Evolutionary conservation across 2,888 invertebrate genomes (phyloP).

Genomic region (Hyposoter dolosus): DNA sequence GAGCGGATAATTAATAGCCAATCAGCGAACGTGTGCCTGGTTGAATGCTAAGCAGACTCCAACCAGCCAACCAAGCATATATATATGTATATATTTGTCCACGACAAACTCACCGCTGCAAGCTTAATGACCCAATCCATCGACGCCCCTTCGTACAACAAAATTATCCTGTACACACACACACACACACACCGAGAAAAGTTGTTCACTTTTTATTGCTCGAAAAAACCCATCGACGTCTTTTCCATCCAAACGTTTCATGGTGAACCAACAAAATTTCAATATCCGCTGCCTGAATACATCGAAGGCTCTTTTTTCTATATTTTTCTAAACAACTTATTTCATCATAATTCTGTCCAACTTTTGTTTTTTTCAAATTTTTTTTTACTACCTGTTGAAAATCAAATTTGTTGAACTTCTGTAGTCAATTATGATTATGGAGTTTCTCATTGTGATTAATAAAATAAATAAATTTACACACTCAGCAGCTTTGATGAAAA

Average conservation of each 20-base stretch:
- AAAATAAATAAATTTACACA: too few relatives aligned
- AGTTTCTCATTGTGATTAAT: too few relatives aligned
- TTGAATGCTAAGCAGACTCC: conserved; percentile 80
- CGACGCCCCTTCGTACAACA: conserved; percentile 56
- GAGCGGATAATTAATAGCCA: conserved; percentile 82
- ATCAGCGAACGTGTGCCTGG: conserved; percentile 79
- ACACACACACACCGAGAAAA: conserved; percentile 30
- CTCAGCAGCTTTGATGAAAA: too few relatives aligned
- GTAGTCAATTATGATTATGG: too few relatives aligned
- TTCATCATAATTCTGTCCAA: too few relatives aligned
- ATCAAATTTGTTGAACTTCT: background rate
- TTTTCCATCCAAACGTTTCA: conserved; percentile 5
- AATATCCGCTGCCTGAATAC: background rate
- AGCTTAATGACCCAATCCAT: conserved; percentile 61
- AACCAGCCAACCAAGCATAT: conserved; percentile 51
- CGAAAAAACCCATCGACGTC: background rate
- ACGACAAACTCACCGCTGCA: conserved; percentile 51
- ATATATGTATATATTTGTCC: conserved; percentile 32
- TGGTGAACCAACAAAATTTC: background rate
- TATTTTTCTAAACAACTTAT: background rate
- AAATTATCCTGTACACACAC: conserved; percentile 46
- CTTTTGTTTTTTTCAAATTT: background rate
- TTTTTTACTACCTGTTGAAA: background rate
- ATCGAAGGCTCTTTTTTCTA: background rate
- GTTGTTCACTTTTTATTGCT: conserved; percentile 26